phyloP scores from a whole-genome alignment of 1,140 invertebrate genomes.

The Drosophila pruinosa region DNA sequence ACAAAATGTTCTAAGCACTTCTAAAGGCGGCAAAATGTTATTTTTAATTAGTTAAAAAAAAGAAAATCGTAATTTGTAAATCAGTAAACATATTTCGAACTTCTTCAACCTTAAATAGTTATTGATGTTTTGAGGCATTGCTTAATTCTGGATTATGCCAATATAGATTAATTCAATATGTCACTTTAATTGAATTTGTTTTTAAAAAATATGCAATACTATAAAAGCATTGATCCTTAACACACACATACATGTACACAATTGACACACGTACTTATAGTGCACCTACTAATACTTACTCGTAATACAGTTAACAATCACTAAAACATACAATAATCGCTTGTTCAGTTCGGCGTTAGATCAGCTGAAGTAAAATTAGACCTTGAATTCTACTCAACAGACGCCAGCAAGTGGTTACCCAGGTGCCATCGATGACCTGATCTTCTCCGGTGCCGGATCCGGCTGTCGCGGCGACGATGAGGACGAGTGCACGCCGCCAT shows the following conservation, averaged over 20 bases:
- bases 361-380: constrained; percentile 79
- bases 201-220: too few species aligned
- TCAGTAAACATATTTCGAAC: too few species aligned
- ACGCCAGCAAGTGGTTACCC: constrained; percentile 92
- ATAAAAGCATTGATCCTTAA: too few species aligned
- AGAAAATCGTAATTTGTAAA: too few species aligned
- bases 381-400: constrained; percentile 84
- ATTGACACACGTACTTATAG: constrained; percentile 1
- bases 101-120: too few species aligned
- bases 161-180: too few species aligned
- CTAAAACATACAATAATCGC: constrained; percentile 54
- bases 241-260: background rate
- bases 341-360: constrained; percentile 62
- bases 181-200: too few species aligned
- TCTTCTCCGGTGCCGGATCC: constrained; percentile 94
- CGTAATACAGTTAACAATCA: constrained; percentile 43
- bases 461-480: constrained; percentile 94
- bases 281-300: constrained; percentile 52
- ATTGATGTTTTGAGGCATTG: too few species aligned
- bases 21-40: too few species aligned
- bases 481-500: constrained; percentile 92
- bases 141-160: too few species aligned
- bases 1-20: too few species aligned
- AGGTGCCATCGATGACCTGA: constrained; percentile 91
- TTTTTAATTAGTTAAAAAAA: too few species aligned